Evolutionary conservation across 1,140 invertebrate species (phyloP).

Genomic region (Chelonus insularis): DNA sequence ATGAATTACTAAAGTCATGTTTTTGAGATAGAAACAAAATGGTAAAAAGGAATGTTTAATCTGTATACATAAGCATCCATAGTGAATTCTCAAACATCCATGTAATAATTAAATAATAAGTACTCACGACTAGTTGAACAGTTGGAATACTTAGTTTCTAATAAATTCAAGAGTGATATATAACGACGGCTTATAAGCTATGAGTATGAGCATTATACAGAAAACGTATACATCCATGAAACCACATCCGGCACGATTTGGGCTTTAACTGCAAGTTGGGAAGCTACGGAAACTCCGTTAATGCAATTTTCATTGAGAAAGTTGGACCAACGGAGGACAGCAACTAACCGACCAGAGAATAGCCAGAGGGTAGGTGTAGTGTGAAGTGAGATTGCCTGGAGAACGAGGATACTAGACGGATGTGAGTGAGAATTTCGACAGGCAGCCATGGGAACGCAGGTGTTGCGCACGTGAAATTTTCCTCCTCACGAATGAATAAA

Average conservation of each 20-base stretch:
- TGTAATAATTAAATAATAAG: background rate
- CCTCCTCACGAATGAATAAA: constrained; percentile 34
- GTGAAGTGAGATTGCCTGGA: background rate
- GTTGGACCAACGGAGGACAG: constrained; percentile 34
- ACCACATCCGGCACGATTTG: background rate
- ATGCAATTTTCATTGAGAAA: constrained; percentile 57
- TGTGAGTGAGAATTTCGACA: constrained; percentile 16
- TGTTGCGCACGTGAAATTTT: constrained; percentile 32
- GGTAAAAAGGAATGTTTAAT: too few species aligned
- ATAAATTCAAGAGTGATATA: background rate
- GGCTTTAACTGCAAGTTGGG: constrained; percentile 30
- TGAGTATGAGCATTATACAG: background rate
- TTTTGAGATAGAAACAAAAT: too few species aligned
- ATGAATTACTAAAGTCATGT: too few species aligned
- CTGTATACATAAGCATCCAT: too few species aligned
- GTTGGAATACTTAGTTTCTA: background rate
- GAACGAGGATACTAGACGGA: constrained; percentile 9
- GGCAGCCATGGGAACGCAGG: constrained; percentile 24
- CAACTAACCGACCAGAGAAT: constrained; percentile 29
- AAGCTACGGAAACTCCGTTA: constrained; percentile 44
- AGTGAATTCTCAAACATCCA: too few species aligned
- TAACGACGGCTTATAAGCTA: constrained; percentile 1
- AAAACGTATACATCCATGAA: constrained; percentile 5
- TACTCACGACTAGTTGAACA: too few species aligned
- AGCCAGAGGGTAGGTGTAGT: constrained; percentile 20